Evolutionary conservation across 2,888 invertebrate species (phyloP).

Genomic region (Sepiola atlantica): DNA sequence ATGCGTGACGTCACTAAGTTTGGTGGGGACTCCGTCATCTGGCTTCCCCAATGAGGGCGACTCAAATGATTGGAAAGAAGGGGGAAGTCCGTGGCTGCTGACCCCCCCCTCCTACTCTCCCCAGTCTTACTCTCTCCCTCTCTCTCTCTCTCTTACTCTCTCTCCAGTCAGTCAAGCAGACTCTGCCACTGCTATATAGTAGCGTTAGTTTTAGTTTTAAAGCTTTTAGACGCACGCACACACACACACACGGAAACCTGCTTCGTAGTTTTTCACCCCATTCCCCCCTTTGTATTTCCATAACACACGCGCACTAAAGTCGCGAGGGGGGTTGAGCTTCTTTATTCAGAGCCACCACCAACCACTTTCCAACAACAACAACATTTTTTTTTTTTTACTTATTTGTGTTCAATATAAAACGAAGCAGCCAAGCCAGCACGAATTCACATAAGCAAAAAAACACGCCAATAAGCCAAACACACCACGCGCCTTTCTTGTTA

Average conservation of each 20-base stretch:
- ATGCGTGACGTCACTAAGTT: slow-evolving; percentile 32
- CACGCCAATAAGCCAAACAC: background rate
- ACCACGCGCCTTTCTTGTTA: background rate
- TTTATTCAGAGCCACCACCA: background rate
- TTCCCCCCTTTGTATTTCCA: background rate
- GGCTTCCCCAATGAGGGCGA: background rate
- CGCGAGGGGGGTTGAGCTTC: background rate
- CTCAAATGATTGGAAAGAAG: background rate
- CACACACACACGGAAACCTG: background rate
- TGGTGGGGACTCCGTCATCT: background rate
- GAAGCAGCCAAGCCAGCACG: background rate
- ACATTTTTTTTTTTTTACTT: background rate
- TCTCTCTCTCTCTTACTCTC: background rate
- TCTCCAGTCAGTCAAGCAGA: background rate
- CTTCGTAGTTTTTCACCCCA: no score
- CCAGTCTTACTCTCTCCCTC: background rate
- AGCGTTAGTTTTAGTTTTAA: background rate
- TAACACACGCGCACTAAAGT: background rate
- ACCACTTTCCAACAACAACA: background rate
- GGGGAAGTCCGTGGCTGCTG: background rate
- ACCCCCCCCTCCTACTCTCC: background rate
- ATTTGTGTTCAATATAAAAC: background rate
- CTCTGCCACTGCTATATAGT: background rate
- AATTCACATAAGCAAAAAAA: background rate
- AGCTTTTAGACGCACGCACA: background rate